Conservation (phyloP, 2,113 vertebrate species). For the Pelodiscus sinensis region DNA sequence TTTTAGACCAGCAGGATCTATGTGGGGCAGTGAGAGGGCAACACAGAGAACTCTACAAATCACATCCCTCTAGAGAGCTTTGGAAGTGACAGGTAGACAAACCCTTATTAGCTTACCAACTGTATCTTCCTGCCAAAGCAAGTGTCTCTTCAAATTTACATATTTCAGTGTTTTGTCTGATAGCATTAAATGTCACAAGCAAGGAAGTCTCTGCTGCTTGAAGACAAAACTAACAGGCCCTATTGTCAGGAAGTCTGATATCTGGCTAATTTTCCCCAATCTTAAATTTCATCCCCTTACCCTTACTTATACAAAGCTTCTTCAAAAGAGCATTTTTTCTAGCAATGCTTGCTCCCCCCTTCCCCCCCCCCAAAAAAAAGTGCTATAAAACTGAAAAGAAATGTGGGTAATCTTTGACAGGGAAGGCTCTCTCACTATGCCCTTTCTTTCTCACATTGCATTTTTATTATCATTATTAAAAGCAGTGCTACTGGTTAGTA, state of each 20-base stretch:
- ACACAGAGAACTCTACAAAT: background rate
- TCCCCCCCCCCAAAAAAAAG: too few relatives aligned
- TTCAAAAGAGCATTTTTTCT: rapidly evolving
- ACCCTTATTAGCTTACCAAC: background rate
- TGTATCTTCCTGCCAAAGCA: background rate
- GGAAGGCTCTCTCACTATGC: background rate
- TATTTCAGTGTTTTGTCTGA: background rate
- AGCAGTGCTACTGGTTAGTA: rapidly evolving
- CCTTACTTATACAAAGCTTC: background rate
- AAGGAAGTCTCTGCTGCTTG: background rate
- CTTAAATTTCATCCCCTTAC: background rate
- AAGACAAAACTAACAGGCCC: background rate
- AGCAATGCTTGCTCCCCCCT: background rate
- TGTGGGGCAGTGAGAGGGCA: background rate
- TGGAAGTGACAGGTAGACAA: background rate
- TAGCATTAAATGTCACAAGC: background rate
- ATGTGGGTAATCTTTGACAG: background rate
- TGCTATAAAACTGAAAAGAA: background rate
- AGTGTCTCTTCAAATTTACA: background rate
- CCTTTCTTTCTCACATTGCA: background rate
- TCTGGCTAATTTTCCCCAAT: background rate
- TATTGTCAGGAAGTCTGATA: background rate
- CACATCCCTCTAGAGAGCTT: background rate
- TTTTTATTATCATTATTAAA: background rate
- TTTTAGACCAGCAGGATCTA: background rate